These are phyloP conservation scores for Brachyalestes nurse DNA, from an alignment of 2,797 vertebrate species.

Conservation along the genomic window DNA sequence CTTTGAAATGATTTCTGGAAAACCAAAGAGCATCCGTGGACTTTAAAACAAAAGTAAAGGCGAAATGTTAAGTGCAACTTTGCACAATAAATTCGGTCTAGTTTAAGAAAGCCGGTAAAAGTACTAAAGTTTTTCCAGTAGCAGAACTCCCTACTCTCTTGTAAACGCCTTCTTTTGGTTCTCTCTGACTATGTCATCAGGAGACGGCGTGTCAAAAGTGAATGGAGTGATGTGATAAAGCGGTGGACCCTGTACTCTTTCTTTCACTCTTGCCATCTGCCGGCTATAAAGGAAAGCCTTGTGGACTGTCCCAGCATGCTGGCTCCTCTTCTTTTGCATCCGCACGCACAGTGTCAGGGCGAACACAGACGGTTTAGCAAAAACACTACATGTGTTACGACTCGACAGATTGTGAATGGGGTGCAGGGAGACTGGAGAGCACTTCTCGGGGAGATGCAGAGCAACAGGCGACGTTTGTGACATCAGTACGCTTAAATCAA, in stretches of 20 bases:
- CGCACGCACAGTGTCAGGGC: slow-evolving; percentile 85
- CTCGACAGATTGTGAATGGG: background rate
- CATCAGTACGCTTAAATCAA: slow-evolving; percentile 87
- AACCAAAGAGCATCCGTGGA: background rate
- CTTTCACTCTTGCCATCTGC: slow-evolving; percentile 78
- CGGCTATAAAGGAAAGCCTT: slow-evolving; percentile 78
- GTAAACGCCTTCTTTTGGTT: slow-evolving; percentile 92
- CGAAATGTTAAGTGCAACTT: too few relatives aligned
- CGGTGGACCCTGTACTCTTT: slow-evolving; percentile 65
- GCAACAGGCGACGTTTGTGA: slow-evolving; percentile 55
- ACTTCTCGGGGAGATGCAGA: slow-evolving; percentile 59
- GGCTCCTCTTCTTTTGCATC: slow-evolving; percentile 69
- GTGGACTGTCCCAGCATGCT: slow-evolving; percentile 57
- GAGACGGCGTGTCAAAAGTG: slow-evolving; percentile 91
- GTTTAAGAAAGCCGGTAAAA: background rate
- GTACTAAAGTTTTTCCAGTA: background rate
- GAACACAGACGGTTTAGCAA: slow-evolving; percentile 90
- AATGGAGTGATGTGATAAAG: slow-evolving; percentile 82
- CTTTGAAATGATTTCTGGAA: background rate
- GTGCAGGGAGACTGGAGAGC: background rate
- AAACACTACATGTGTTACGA: slow-evolving; percentile 65
- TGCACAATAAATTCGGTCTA: background rate
- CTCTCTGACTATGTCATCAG: slow-evolving; percentile 92
- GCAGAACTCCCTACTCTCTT: slow-evolving; percentile 69
- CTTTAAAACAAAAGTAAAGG: background rate